Percentiles rank a stretch among this genome's conserved stretches.
Conservation (phyloP, 35 echinoderm and acorn worm species). For the Hemicentrotus pulcherrimus region DNA sequence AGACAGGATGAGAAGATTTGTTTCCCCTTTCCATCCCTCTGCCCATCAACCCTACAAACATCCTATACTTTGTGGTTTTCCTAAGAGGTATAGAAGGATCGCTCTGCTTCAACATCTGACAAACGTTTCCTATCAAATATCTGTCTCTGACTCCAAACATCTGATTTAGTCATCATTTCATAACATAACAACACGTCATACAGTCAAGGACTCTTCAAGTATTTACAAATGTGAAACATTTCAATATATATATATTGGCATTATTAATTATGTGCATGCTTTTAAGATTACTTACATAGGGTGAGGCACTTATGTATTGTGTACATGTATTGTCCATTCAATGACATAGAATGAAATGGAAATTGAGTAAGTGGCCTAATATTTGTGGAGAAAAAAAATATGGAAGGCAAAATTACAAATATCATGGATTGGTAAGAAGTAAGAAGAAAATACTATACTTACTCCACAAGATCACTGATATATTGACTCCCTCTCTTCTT, state of each 20-base stretch:
- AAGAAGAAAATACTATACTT: background rate
- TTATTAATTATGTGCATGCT: too few relatives aligned
- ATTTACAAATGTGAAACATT: background rate
- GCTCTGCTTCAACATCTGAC: background rate
- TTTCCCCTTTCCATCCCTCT: background rate
- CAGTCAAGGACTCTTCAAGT: background rate
- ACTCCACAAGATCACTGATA: slow-evolving; percentile 57
- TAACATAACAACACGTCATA: background rate
- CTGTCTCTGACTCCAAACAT: background rate
- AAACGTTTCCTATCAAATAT: background rate
- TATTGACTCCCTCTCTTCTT: slow-evolving; percentile 60
- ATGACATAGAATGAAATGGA: background rate
- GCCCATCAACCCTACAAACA: background rate
- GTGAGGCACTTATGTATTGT: background rate
- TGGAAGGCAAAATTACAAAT: too few relatives aligned
- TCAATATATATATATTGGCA: background rate
- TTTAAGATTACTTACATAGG: too few relatives aligned
- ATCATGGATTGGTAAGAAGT: too few relatives aligned
- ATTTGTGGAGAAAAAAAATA: background rate
- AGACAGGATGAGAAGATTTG: background rate
- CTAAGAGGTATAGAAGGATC: background rate
- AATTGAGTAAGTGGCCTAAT: background rate
- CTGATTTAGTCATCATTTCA: background rate
- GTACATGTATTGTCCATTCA: background rate
- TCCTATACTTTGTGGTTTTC: background rate